Conservation (phyloP, 2,797 vertebrate species). For the Sitta carolinensis region DNA sequence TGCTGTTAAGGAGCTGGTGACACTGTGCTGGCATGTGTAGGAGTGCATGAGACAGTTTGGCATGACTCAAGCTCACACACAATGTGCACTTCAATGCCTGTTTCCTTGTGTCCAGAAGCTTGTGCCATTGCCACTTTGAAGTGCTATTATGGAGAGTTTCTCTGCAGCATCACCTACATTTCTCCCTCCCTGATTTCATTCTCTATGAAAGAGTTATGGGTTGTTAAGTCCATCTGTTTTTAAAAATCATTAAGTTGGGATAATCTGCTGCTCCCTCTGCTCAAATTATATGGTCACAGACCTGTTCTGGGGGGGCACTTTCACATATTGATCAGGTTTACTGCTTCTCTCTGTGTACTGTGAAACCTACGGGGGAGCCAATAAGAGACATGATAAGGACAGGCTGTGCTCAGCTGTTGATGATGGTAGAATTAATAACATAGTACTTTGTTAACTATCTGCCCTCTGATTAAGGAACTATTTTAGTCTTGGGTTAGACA, state of each 20-base stretch:
- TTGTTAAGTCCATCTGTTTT: background rate
- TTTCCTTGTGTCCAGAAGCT: background rate
- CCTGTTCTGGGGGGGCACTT: background rate
- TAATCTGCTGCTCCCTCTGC: background rate
- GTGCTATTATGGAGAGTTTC: background rate
- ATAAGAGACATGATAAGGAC: background rate
- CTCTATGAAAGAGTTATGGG: background rate
- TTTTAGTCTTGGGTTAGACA: conserved; percentile 14
- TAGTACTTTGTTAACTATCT: conserved; percentile 8
- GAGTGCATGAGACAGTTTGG: background rate
- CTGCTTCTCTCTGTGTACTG: background rate
- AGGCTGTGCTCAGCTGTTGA: background rate
- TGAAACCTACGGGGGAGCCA: background rate
- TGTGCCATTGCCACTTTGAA: background rate
- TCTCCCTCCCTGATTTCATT: background rate
- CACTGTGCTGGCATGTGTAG: background rate
- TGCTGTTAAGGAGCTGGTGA: background rate
- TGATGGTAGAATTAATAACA: background rate
- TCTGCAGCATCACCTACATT: background rate
- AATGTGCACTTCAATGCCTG: background rate
- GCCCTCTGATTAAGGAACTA: background rate
- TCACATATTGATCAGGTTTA: background rate
- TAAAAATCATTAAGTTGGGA: background rate
- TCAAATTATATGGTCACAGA: background rate
- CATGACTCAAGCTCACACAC: background rate